These are phyloP conservation scores for Pavo muticus DNA, from an alignment of 2,113 vertebrate species.

Conservation along the genomic window DNA sequence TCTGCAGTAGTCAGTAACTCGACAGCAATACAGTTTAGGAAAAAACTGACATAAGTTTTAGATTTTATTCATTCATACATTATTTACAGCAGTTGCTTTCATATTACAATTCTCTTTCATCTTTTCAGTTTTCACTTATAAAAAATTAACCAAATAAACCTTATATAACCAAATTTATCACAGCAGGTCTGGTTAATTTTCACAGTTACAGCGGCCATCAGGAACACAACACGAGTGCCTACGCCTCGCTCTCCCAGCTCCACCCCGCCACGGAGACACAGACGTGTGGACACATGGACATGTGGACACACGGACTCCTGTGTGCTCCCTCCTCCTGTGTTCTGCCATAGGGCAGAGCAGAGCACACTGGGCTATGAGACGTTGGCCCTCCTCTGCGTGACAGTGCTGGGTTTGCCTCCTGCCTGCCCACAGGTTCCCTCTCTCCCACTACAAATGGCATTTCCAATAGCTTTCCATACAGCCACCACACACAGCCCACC, in stretches of 20 bases:
- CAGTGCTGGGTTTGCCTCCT: neutral
- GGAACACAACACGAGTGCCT: constrained; percentile 76
- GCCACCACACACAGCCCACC: neutral
- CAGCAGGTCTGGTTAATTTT: constrained; percentile 79
- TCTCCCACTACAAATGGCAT: neutral
- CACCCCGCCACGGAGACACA: neutral
- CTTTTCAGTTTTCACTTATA: constrained; percentile 87
- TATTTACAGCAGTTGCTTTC: constrained; percentile 94
- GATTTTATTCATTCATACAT: constrained; percentile 88
- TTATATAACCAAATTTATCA: constrained; percentile 81
- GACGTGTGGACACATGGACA: neutral
- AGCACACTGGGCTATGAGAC: neutral
- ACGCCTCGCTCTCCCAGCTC: constrained; percentile 68
- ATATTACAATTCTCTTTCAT: constrained; percentile 90
- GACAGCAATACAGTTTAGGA: constrained; percentile 63
- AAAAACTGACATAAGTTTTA: constrained; percentile 67
- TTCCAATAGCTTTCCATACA: neutral
- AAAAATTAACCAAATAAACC: constrained; percentile 83
- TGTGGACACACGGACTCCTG: neutral
- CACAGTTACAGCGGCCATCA: constrained; percentile 79
- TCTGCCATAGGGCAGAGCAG: neutral
- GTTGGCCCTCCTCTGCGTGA: neutral
- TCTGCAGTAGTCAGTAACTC: constrained; percentile 8
- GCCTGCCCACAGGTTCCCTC: neutral
- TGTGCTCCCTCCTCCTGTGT: fast-evolving